Evolutionary conservation across 2,113 vertebrate genomes (phyloP), one percentile per base, ranked within the genome.

Genomic region (Anolis carolinensis): DNA sequence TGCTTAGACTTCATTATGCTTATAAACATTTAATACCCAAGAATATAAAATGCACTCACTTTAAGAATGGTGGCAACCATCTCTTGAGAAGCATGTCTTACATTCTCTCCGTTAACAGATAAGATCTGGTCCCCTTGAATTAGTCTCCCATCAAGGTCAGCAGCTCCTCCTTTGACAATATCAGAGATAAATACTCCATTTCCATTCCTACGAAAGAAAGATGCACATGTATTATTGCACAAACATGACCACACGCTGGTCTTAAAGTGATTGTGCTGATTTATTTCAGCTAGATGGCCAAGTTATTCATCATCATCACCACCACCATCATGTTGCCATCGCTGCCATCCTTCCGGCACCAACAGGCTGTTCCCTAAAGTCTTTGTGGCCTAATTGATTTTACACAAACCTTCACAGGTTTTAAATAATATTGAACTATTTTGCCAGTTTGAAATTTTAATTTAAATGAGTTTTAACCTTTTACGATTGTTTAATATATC

Each of bases 41-140:
- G 20, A 89, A 90, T 76, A 79, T 44, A n/a, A 62, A 48, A 27
- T 16, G n/a, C 44, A 92, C 95, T 92, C 90, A 98, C 98, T 97
- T 99, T 99, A 89, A 99, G 96, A 36, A 98, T 93, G 71, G 98
- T 96, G 30, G 98, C 99, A 78, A 99, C 98, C 0, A 96, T 95
- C 91, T 99, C 98, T 89, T 99, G 98, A 16, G 98, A 97, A 73
- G 98, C 97, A 86, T 94, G 96, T 89, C 96, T 97, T 83, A 98
- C 94, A 93, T 99, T 97, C 80, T 99, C 98, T 48, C 97, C 96
- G 71, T 98, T 97, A 93, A 99, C 97, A 13, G 97, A 97, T 93
- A 99, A 93, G 94, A 99, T 99, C 94, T 99, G 98, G 90, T 99
- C 98, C 75, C 98, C 99, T 92, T 98, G 98, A 97, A 98, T 99